Evolutionary conservation across 1,140 invertebrate genomes (phyloP).

Genomic region (Camponotus vicinus): DNA sequence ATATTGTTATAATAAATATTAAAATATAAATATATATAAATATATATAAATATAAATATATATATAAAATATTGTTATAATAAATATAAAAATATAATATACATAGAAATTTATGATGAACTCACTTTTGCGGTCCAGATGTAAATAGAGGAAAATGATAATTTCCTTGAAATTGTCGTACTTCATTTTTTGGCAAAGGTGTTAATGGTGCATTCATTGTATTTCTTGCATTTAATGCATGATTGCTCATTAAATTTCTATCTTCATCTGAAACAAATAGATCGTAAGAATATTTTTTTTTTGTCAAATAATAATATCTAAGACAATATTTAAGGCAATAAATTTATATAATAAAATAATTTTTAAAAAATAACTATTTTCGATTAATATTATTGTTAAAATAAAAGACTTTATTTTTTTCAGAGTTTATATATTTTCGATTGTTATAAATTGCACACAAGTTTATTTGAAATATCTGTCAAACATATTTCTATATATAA

Average conservation of each 20-base stretch:
- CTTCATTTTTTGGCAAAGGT: background rate
- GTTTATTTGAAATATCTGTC: too few species aligned
- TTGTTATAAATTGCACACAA: too few species aligned
- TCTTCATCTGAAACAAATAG: slow-evolving; percentile 13
- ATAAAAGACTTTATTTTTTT: too few species aligned
- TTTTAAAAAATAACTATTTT: too few species aligned
- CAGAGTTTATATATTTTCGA: too few species aligned
- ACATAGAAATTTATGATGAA: slow-evolving; percentile 5
- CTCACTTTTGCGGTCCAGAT: slow-evolving; percentile 33
- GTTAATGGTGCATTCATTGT: background rate
- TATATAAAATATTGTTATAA: background rate
- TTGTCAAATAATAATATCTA: too few species aligned
- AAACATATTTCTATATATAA: too few species aligned
- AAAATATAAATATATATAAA: too few species aligned
- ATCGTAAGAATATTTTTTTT: too few species aligned
- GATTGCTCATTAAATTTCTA: background rate
- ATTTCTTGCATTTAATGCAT: background rate
- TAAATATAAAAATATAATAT: background rate
- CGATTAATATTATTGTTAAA: too few species aligned
- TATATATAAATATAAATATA: too few species aligned
- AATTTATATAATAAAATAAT: too few species aligned
- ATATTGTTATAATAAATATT: background rate
- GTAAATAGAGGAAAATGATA: slow-evolving; percentile 24
- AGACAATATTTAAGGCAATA: background rate
- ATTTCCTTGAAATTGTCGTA: background rate